Conservation (phyloP, 2,888 invertebrate species). For the Ormyrus labotus region DNA sequence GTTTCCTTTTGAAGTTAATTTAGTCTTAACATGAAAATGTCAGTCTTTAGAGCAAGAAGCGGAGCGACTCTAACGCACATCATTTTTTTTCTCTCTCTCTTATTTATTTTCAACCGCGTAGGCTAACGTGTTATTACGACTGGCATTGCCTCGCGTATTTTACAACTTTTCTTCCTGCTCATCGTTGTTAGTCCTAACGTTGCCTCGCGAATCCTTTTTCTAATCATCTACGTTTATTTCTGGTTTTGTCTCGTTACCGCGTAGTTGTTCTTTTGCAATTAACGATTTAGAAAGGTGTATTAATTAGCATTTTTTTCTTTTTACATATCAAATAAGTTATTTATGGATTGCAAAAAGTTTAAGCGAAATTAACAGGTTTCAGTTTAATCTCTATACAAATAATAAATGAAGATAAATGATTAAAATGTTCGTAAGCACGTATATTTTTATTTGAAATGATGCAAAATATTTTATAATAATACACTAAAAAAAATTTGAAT, state of each 20-base stretch:
- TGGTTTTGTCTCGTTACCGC: not conserved
- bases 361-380: too few relatives aligned
- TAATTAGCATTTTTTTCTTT: too few relatives aligned
- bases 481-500: too few relatives aligned
- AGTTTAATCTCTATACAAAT: too few relatives aligned
- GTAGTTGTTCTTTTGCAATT: too few relatives aligned
- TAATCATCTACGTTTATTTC: not conserved
- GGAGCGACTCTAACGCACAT: slow-evolving; percentile 14
- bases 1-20: slow-evolving; percentile 10
- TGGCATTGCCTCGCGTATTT: not conserved
- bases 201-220: not conserved
- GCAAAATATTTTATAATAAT: too few relatives aligned
- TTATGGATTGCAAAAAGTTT: too few relatives aligned
- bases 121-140: slow-evolving; percentile 14
- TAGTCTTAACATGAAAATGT: slow-evolving; percentile 9
- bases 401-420: too few relatives aligned
- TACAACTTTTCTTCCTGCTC: slow-evolving; percentile 31
- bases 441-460: too few relatives aligned
- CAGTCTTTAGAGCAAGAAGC: slow-evolving; percentile 26
- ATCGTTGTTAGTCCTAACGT: not conserved
- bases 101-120: slow-evolving; percentile 26
- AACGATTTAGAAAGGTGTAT: too few relatives aligned
- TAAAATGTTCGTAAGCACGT: too few relatives aligned
- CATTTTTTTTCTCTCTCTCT: slow-evolving; percentile 17
- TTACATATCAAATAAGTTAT: too few relatives aligned